phyloP scores from a whole-genome alignment of 2,113 vertebrate genomes.

The Carlito syrichta region DNA sequence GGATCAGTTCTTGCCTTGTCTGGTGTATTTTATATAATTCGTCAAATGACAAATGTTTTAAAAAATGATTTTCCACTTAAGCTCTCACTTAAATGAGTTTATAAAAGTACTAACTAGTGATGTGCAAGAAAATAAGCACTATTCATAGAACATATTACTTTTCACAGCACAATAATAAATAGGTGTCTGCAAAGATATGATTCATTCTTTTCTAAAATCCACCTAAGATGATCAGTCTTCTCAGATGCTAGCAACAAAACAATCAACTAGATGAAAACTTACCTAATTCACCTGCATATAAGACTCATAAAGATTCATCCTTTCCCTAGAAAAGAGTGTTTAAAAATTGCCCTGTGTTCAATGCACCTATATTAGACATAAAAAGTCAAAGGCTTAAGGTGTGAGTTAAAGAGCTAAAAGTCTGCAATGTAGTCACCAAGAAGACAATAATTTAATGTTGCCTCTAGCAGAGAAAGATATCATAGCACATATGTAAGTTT shows the following conservation, averaged over 20 bases:
- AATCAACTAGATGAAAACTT: neutral
- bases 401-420: neutral
- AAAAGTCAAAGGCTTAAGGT: neutral
- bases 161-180: neutral
- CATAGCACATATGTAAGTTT: neutral
- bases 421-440: neutral
- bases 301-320: neutral
- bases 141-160: neutral
- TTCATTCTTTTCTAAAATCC: neutral
- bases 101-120: neutral
- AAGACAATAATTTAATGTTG: neutral
- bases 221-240: neutral
- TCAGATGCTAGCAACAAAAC: neutral
- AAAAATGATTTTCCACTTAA: neutral
- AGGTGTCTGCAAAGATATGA: neutral
- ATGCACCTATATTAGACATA: neutral
- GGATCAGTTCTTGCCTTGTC: neutral
- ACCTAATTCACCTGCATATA: neutral
- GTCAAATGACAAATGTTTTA: neutral
- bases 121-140: slow-evolving; percentile 4
- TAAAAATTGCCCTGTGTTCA: neutral
- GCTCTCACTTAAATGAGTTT: neutral
- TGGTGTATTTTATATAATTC: neutral
- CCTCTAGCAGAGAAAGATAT: neutral
- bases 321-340: neutral